A percentile compares a stretch with the other conserved stretches of the same genome.
These are phyloP conservation scores for Acheta domesticus DNA, from an alignment of 2,888 invertebrate species.

Conservation along the genomic window DNA sequence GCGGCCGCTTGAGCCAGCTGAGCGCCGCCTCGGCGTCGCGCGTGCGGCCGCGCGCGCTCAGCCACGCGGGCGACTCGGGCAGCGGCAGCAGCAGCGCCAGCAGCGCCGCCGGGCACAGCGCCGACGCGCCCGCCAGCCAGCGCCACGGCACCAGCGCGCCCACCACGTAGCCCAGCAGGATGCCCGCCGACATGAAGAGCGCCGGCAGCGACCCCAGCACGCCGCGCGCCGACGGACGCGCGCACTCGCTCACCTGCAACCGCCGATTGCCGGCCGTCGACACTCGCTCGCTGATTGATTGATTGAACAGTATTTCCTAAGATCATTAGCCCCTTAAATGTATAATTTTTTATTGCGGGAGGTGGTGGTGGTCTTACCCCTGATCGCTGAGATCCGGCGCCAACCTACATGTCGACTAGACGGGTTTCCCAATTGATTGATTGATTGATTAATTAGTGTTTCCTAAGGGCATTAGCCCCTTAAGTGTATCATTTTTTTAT, in stretches of 20 bases:
- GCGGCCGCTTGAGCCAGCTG: slow-evolving; percentile 52
- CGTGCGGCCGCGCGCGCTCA: slow-evolving; percentile 50
- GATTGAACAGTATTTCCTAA: too few relatives aligned
- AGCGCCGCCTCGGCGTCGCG: slow-evolving; percentile 51
- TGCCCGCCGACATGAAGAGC: slow-evolving; percentile 62
- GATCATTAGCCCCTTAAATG: too few relatives aligned
- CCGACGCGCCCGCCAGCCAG: slow-evolving; percentile 56
- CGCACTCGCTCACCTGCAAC: slow-evolving; percentile 60
- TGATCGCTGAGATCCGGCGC: too few relatives aligned
- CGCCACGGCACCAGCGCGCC: slow-evolving; percentile 60
- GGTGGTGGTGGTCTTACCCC: too few relatives aligned
- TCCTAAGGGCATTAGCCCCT: too few relatives aligned
- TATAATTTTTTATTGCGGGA: too few relatives aligned
- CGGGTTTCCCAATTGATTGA: too few relatives aligned
- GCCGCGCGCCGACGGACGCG: slow-evolving; percentile 61
- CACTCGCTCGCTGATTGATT: too few relatives aligned
- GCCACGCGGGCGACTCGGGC: slow-evolving; percentile 64
- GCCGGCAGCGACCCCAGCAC: slow-evolving; percentile 62
- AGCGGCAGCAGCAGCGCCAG: slow-evolving; percentile 54
- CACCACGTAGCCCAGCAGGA: slow-evolving; percentile 57
- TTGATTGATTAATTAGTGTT: too few relatives aligned
- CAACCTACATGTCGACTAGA: too few relatives aligned
- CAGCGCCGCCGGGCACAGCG: slow-evolving; percentile 50
- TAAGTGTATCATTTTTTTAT: too few relatives aligned
- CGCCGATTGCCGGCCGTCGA: too few relatives aligned